A percentile compares a stretch with the other conserved stretches of the same genome.
Evolutionary conservation across 2,888 invertebrate species (phyloP).

Genomic region (Noctua janthe): DNA sequence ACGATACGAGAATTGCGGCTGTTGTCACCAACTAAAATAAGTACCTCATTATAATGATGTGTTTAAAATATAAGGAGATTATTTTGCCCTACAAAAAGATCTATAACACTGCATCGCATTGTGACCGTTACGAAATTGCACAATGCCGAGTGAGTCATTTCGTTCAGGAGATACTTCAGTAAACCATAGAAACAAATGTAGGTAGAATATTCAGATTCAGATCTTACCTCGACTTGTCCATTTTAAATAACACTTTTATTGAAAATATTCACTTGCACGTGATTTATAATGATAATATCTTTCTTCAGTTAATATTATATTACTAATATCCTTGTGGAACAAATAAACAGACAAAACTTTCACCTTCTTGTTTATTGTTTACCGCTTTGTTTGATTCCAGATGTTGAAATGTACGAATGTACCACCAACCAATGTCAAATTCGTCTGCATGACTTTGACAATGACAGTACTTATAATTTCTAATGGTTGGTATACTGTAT

Average conservation of each 20-base stretch:
- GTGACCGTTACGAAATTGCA: constrained; percentile 65
- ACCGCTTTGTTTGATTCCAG: constrained; percentile 65
- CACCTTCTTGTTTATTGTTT: constrained; percentile 69
- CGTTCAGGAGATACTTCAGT: constrained; percentile 58
- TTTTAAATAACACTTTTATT: constrained; percentile 32
- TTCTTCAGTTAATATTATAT: constrained; percentile 29
- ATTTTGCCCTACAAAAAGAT: constrained; percentile 55
- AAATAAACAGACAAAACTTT: constrained; percentile 63
- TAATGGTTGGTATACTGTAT: not conserved
- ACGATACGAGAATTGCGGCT: not conserved
- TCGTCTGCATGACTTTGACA: constrained; percentile 42
- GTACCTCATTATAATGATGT: not conserved
- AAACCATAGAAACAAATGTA: constrained; percentile 47
- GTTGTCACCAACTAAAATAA: not conserved
- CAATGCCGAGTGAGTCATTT: constrained; percentile 67
- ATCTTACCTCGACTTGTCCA: constrained; percentile 73
- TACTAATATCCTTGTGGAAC: constrained; percentile 33
- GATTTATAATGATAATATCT: constrained; percentile 15
- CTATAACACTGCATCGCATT: constrained; percentile 44
- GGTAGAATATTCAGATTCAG: constrained; percentile 39
- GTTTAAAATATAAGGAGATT: constrained; percentile 10
- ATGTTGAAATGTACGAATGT: constrained; percentile 47
- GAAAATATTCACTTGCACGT: constrained; percentile 24
- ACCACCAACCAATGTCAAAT: constrained; percentile 36
- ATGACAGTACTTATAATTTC: constrained; percentile 10